Evolutionary conservation across 2,797 vertebrate genomes (phyloP).

Genomic region (Lophotriccus pileatus): DNA sequence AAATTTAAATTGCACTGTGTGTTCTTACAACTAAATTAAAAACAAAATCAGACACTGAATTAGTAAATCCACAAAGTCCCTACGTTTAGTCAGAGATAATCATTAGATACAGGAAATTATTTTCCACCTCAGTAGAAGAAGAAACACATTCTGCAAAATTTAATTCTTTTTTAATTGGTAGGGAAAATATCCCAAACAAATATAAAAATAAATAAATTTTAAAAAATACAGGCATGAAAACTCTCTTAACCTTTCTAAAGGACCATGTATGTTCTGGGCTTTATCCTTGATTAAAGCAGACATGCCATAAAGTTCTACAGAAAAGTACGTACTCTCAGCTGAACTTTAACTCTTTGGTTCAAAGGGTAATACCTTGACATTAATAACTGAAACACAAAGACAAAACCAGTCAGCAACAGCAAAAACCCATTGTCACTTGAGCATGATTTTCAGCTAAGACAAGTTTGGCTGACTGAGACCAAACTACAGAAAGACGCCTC

Average conservation of each 20-base stretch:
- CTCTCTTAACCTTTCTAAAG: neutral
- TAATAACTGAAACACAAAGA: neutral
- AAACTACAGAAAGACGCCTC: neutral
- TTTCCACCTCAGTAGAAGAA: slow-evolving; percentile 10
- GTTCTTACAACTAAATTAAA: neutral
- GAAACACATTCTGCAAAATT: slow-evolving; percentile 27
- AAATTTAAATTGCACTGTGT: neutral
- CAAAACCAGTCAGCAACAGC: neutral
- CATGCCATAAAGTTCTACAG: neutral
- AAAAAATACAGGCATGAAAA: neutral
- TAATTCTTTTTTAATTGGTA: neutral
- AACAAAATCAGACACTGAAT: neutral
- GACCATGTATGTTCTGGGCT: neutral
- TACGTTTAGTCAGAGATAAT: slow-evolving; percentile 2
- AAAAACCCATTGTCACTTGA: neutral
- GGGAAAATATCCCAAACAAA: neutral
- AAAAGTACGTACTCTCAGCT: neutral
- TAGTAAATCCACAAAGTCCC: neutral
- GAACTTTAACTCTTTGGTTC: neutral
- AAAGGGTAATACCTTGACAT: neutral
- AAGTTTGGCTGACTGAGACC: neutral
- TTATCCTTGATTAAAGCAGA: slow-evolving; percentile 24
- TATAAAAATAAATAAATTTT: neutral
- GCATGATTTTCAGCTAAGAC: neutral
- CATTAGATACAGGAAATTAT: neutral